Percentiles rank a stretch among this genome's conserved stretches.
Conservation (phyloP, 2,113 vertebrate species). For the Melanocharis versteri region DNA sequence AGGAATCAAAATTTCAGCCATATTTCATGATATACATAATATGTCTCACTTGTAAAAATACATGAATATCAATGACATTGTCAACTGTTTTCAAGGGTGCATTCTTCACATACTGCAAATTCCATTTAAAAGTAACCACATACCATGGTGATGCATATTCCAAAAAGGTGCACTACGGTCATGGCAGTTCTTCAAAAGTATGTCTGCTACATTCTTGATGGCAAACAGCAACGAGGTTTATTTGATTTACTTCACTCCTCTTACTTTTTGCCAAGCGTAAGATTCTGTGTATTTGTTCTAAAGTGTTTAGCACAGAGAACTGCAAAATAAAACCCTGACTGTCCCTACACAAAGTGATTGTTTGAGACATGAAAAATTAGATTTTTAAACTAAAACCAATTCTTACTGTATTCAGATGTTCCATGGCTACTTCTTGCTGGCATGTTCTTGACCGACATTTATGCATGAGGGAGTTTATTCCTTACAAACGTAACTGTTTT, state of each 20-base stretch:
- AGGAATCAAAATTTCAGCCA: not conserved
- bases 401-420: not conserved
- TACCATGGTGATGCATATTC: not conserved
- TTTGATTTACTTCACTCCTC: not conserved
- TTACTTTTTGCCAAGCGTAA: not conserved
- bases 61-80: not conserved
- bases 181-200: not conserved
- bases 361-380: not conserved
- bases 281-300: not conserved
- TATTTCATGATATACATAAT: not conserved
- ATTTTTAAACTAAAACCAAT: not conserved
- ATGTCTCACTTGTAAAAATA: not conserved
- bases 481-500: not conserved
- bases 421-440: not conserved
- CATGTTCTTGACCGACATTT: not conserved
- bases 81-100: not conserved
- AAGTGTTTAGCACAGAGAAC: not conserved
- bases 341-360: not conserved
- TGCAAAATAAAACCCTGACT: not conserved
- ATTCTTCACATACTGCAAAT: not conserved
- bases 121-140: not conserved
- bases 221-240: not conserved
- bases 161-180: not conserved
- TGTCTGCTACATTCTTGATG: not conserved
- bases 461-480: not conserved